A percentile compares a stretch with the other conserved stretches of the same genome.
phyloP scores from a whole-genome alignment of 2,113 vertebrate species.

The Zosterops pallidus region DNA sequence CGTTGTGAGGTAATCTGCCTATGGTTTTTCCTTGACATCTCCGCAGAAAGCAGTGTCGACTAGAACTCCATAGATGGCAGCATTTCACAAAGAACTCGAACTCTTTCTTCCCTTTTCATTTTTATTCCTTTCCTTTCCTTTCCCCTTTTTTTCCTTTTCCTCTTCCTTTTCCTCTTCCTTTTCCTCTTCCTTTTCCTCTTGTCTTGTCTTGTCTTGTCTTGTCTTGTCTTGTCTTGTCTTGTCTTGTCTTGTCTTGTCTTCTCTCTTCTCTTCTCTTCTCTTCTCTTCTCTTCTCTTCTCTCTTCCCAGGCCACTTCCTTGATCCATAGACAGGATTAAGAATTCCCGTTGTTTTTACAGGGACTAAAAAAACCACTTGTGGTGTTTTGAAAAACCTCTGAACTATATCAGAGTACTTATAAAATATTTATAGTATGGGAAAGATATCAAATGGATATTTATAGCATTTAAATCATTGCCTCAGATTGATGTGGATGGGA shows the following conservation, averaged over 20 bases:
- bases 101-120: too few relatives aligned
- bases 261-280: too few relatives aligned
- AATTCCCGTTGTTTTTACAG: conserved; percentile 64
- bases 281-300: too few relatives aligned
- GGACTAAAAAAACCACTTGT: conserved; percentile 65
- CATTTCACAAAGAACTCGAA: conserved; percentile 85
- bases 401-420: conserved; percentile 40
- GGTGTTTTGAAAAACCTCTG: conserved; percentile 54
- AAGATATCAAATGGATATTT: conserved; percentile 61
- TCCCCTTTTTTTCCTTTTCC: rapidly evolving
- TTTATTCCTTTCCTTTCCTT: background rate
- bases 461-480: conserved; percentile 35
- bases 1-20: background rate
- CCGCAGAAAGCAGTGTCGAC: background rate
- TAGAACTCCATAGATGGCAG: conserved; percentile 89
- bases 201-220: too few relatives aligned
- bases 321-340: conserved; percentile 59
- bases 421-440: conserved; percentile 39
- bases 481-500: background rate
- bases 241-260: too few relatives aligned
- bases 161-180: too few relatives aligned
- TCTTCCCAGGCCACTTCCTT: background rate
- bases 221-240: too few relatives aligned
- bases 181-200: too few relatives aligned
- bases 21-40: background rate